phyloP scores from a whole-genome alignment of 2,797 vertebrate genomes.

The Australoheros facetus region DNA sequence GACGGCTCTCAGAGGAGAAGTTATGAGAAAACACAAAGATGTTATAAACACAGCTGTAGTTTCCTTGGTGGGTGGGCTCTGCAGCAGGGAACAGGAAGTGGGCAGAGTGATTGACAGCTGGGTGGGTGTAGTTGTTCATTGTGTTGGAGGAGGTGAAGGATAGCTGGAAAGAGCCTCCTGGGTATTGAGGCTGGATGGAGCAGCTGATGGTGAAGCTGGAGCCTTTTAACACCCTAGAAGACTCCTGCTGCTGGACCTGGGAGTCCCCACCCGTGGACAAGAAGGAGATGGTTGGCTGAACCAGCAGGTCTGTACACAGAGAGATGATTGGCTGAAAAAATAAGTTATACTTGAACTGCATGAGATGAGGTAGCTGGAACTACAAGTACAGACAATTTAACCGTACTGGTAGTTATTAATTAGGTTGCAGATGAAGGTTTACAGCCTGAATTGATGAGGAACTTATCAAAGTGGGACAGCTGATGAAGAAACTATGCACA shows the following conservation, averaged over 20 bases:
- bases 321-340: background rate
- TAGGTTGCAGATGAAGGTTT: too few relatives aligned
- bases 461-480: too few relatives aligned
- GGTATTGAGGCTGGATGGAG: slow-evolving; percentile 18
- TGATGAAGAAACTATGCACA: too few relatives aligned
- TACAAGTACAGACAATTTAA: too few relatives aligned
- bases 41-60: slow-evolving; percentile 19
- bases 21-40: background rate
- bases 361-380: too few relatives aligned
- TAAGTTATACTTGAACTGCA: too few relatives aligned
- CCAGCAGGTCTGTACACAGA: slow-evolving; percentile 15
- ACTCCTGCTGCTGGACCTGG: rapidly evolving
- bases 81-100: slow-evolving; percentile 24
- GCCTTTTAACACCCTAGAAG: background rate
- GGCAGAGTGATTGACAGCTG: slow-evolving; percentile 20
- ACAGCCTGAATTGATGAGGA: too few relatives aligned
- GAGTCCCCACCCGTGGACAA: background rate
- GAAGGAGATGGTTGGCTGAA: background rate
- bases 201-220: slow-evolving; percentile 16
- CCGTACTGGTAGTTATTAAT: too few relatives aligned
- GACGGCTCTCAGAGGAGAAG: slow-evolving; percentile 7
- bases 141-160: background rate
- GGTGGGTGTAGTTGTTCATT: background rate
- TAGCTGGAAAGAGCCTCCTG: slow-evolving; percentile 29
- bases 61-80: slow-evolving; percentile 5